phyloP scores from a whole-genome alignment of 2,113 vertebrate genomes.

The Chamaetylas fuelleborni region DNA sequence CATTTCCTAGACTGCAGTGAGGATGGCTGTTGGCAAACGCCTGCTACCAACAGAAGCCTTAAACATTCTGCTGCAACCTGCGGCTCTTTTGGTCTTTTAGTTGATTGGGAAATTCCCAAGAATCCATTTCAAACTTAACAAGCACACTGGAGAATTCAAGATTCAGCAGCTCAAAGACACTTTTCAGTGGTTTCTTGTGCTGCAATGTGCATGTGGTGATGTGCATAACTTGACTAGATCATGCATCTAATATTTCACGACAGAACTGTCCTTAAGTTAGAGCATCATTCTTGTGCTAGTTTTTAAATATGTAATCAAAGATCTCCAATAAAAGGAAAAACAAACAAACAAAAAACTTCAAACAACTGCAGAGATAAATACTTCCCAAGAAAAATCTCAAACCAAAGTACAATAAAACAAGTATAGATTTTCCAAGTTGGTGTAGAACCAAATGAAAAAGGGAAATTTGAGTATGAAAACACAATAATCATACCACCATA shows the following conservation, averaged over 20 bases:
- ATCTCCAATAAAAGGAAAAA: background rate
- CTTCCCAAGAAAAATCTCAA: background rate
- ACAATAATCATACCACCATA: background rate
- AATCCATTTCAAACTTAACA: background rate
- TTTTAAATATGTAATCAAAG: background rate
- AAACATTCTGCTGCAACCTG: background rate
- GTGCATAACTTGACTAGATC: no score
- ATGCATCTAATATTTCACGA: background rate
- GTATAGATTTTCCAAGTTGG: background rate
- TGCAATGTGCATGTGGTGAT: background rate
- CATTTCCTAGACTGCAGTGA: background rate
- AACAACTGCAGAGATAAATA: background rate
- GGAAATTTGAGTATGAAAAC: background rate
- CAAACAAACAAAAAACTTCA: background rate
- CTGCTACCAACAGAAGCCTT: background rate
- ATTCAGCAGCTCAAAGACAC: background rate
- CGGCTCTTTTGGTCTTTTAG: background rate
- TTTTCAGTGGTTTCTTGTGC: background rate
- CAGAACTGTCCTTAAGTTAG: background rate
- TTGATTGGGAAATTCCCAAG: background rate
- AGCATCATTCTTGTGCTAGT: background rate
- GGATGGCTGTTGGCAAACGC: background rate
- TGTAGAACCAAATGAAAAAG: background rate
- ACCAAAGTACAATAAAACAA: background rate
- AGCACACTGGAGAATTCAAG: background rate